Base-by-base conservation (phyloP, 2,888 invertebrate genomes). In the Drosophila incognita region DNA sequence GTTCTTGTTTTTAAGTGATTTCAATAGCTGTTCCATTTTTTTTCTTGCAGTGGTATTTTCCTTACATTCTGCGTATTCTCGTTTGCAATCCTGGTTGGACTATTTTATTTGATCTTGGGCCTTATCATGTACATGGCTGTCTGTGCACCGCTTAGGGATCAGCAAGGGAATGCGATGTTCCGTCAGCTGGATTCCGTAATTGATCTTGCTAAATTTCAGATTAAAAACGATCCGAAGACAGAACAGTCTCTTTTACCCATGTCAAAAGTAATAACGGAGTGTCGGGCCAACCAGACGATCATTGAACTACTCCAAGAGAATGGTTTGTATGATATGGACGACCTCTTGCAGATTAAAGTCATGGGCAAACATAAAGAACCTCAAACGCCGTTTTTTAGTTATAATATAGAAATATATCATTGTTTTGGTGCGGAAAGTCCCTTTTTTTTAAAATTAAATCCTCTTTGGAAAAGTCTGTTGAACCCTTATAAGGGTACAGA, bases 1-100 rank as follows among this genome's bases (percentile, higher is more conserved):
- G 10, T 2, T 21, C 21, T 40, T 40, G 21, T 11, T 40, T n/a
- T 40, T 10, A 21, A 21, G 11, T 11, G 11, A 21, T 40, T 42
- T 42, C 5, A 42, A 11, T 21, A 10, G 2, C 5, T 42, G n/a
- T 38, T 42, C 4, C 5, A 13, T 15, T 35, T 10, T 54, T 60
- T 64, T 91, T 92, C 0, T 91, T 92, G 6, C 93, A 96, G 96
- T 90, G 96, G 95, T 70, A 95, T 96, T 74, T 95, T 95, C 91
- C 93, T 97, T 70, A 97, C 97, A 92, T 97, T 98, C 93, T 90
- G 97, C 58, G 94, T 96, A 78, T 96, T 96, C 75, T 95, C 96
- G 31, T 92, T 95, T 57, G 93, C 97, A 73, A 95, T 96, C 87
- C 92, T 95, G 31, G 94, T 96, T 78, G 95, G 96, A 58, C 93